Evolutionary conservation across 2,888 invertebrate species (phyloP), one percentile per base, ranked within the genome.

Genomic region (Anagyrus pseudococci): DNA sequence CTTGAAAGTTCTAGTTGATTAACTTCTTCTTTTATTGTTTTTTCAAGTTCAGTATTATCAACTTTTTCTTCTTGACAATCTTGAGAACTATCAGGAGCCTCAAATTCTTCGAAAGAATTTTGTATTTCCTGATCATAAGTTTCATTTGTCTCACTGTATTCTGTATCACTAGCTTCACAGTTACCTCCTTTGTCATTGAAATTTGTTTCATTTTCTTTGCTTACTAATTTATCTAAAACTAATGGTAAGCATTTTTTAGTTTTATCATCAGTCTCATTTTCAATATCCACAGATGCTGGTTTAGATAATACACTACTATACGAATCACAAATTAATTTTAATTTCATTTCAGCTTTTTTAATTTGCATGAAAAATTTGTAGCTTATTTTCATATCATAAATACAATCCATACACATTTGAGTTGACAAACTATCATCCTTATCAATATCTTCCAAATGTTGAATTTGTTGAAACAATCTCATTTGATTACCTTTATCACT

Each of bases 331-430:
- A 80, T 74, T 6, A 77, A 77, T 55, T 74, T 74, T 4, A 80
- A 68, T 66, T 80, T 80, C 8, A 79, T 70, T 60, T 80, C 76
- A 6, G 80, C 80, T 52, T 80, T 80, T 50, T 80, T 80, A 3
- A 80, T 80, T 61, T 80, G 80, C 75, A 80, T 77, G 48, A 80
- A 80, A 72, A 80, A 80, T 61, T 79, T 80, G 53, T 80, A 80
- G 67, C 80, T 80, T 77, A 78, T 79, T 68, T 77, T 79, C 4
- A 80, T 64, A 66, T 80, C 80, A 47, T 78, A 80, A 20, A 80
- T 80, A 55, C 80, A 80, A 40, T 80, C 80, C 79, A 80, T 80
- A 46, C 80, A 80, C 75, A 80, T 79, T 62, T 78, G 77, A 6
- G 80, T 80, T 0, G 80, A 75, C 8, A 80, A 68, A 49, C 75